phyloP scores from a whole-genome alignment of 2,797 vertebrate species.

The Tokudaia muenninki region DNA sequence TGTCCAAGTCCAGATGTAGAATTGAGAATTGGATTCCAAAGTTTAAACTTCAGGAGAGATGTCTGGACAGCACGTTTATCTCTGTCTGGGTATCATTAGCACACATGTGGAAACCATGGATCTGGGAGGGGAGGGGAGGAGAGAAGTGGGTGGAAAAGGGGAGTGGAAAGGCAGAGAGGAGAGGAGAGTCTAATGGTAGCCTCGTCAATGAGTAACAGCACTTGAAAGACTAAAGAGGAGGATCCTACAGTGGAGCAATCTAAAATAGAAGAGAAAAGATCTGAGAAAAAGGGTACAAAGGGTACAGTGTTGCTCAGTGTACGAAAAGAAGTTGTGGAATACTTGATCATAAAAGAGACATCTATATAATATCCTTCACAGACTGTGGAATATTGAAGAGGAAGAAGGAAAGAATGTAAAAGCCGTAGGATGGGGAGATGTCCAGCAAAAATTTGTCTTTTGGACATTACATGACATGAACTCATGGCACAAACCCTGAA shows the following conservation, averaged over 20 bases:
- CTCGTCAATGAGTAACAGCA: background rate
- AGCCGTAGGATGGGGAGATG: background rate
- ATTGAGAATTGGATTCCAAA: background rate
- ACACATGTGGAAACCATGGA: background rate
- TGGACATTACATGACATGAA: background rate
- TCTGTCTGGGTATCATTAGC: constrained; percentile 25
- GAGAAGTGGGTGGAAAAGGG: no score
- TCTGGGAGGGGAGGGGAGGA: background rate
- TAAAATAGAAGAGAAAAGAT: background rate
- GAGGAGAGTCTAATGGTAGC: background rate
- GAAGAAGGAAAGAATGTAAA: background rate
- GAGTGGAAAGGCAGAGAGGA: no score
- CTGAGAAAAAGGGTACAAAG: no score
- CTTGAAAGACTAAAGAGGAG: background rate
- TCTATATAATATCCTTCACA: background rate
- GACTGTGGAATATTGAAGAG: background rate
- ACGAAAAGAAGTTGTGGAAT: background rate
- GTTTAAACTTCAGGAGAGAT: constrained; percentile 43
- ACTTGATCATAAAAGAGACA: background rate
- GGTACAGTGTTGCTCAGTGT: background rate
- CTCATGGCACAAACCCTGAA: background rate
- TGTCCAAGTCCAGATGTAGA: constrained; percentile 34
- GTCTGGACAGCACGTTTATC: constrained; percentile 9
- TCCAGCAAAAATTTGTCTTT: background rate
- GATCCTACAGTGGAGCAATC: background rate